Evolutionary conservation across 2,113 vertebrate genomes (phyloP).

Genomic region (Echinops telfairi): DNA sequence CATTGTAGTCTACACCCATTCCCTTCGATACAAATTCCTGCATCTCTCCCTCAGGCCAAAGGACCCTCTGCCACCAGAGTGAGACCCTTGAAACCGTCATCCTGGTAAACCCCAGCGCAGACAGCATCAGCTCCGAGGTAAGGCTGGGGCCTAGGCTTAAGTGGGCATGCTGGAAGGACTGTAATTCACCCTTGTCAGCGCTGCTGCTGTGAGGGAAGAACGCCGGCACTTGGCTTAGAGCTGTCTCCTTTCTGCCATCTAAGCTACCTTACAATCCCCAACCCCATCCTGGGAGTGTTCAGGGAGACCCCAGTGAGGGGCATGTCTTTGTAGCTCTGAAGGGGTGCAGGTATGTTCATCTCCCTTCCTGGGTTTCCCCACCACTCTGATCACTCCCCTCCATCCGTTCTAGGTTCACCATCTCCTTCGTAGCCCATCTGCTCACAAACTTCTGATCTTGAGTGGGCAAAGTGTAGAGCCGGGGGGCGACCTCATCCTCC

Average conservation of each 20-base stretch:
- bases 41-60: slow-evolving; percentile 90
- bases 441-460: slow-evolving; percentile 93
- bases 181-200: neutral
- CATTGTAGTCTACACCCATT: neutral
- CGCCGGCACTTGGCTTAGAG: neutral
- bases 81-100: slow-evolving; percentile 93
- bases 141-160: slow-evolving; percentile 53
- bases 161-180: neutral
- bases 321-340: neutral
- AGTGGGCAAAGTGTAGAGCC: slow-evolving; percentile 95
- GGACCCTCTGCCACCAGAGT: slow-evolving; percentile 94
- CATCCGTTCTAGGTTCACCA: slow-evolving; percentile 89
- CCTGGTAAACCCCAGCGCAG: slow-evolving; percentile 94
- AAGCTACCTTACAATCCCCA: neutral
- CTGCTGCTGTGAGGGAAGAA: neutral
- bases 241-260: neutral
- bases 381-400: neutral
- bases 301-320: neutral
- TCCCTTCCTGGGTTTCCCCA: slow-evolving; percentile 16
- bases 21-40: slow-evolving; percentile 62
- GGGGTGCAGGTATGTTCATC: neutral
- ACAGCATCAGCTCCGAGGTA: slow-evolving; percentile 92
- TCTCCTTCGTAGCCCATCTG: slow-evolving; percentile 92
- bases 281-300: neutral
- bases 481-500: slow-evolving; percentile 92